Evolutionary conservation across 2,888 invertebrate genomes (phyloP).

Genomic region (Rhabditoides inermis): DNA sequence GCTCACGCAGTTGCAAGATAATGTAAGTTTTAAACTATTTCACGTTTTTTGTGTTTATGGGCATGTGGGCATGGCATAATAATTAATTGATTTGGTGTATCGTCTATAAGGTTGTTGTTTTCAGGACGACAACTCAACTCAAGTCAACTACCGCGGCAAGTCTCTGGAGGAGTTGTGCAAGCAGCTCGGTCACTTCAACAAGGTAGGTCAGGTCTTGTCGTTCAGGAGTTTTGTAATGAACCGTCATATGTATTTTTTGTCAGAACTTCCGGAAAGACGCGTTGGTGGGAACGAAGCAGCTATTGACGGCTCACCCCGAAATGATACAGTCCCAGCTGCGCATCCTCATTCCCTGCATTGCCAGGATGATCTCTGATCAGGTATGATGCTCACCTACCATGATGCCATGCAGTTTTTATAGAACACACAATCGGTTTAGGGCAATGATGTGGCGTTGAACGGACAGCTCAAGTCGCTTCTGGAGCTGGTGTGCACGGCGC

Average conservation of each 20-base stretch:
- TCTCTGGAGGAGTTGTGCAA: conserved; percentile 35
- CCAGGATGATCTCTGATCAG: conserved; percentile 22
- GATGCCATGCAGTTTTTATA: not conserved
- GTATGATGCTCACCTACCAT: conserved; percentile 1
- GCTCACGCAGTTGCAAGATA: too few relatives aligned
- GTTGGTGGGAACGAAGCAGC: conserved; percentile 29
- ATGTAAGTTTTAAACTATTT: too few relatives aligned
- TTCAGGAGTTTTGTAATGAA: too few relatives aligned
- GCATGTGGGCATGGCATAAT: too few relatives aligned
- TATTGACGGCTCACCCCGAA: conserved; percentile 26
- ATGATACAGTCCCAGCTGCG: conserved; percentile 24
- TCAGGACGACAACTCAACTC: too few relatives aligned
- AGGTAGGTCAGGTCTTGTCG: too few relatives aligned
- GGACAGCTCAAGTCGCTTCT: conserved; percentile 17
- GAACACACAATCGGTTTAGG: conserved; percentile 5
- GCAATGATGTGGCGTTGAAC: conserved; percentile 11
- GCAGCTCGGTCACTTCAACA: conserved; percentile 41
- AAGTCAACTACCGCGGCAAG: too few relatives aligned
- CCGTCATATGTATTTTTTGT: too few relatives aligned
- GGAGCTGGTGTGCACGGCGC: conserved; percentile 22
- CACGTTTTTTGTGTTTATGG: too few relatives aligned
- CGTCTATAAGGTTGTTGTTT: too few relatives aligned
- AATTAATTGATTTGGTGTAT: too few relatives aligned
- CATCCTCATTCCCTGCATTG: conserved; percentile 28
- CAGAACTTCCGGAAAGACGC: conserved; percentile 31